Conservation (phyloP, 2,797 vertebrate genomes). For the Muscicapa striata region DNA sequence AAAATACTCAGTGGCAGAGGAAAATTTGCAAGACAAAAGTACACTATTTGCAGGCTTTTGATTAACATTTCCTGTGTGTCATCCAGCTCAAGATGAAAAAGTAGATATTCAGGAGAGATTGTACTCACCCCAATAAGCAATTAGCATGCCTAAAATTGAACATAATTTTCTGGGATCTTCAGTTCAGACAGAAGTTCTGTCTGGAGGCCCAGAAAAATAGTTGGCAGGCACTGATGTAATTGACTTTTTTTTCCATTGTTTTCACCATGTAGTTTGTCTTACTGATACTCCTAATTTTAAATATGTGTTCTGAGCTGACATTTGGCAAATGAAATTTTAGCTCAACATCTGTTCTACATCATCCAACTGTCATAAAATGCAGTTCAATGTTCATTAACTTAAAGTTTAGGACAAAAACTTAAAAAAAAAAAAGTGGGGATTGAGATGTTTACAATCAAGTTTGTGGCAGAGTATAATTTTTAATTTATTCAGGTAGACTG, state of each 20-base stretch:
- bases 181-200: not conserved
- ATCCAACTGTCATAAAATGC: conserved; percentile 4
- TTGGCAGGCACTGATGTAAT: not conserved
- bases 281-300: not conserved
- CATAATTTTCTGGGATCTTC: not conserved
- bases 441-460: not conserved
- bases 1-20: not conserved
- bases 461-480: not conserved
- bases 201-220: not conserved
- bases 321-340: conserved; percentile 29
- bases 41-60: not conserved
- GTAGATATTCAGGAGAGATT: not conserved
- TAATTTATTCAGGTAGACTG: not conserved
- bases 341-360: conserved; percentile 30
- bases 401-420: not conserved
- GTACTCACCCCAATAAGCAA: not conserved
- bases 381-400: not conserved
- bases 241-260: not conserved
- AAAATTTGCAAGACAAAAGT: not conserved
- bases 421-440: not conserved
- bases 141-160: not conserved
- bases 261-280: not conserved
- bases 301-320: not conserved
- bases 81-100: not conserved
- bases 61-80: not conserved